A percentile compares a stretch with the other conserved stretches of the same genome.
phyloP scores from a whole-genome alignment of 1,140 invertebrate genomes.

The Zaprionus gabonicus region DNA sequence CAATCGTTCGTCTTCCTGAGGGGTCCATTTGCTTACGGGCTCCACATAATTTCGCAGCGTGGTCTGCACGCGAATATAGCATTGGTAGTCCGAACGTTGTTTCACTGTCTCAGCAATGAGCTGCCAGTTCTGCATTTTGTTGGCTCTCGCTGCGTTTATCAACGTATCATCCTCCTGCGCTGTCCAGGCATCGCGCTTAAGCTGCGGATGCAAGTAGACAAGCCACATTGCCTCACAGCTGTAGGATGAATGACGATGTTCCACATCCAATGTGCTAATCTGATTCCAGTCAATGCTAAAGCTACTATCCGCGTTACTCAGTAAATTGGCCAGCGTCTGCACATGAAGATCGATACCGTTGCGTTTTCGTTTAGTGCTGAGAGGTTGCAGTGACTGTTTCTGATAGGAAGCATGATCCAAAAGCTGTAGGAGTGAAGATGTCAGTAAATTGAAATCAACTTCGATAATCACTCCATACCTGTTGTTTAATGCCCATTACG shows the following conservation, averaged over 20 bases:
- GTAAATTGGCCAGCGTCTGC: conserved; percentile 42
- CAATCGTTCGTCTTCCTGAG: conserved; percentile 87
- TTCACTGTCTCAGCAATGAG: conserved; percentile 86
- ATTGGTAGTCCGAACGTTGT: conserved; percentile 88
- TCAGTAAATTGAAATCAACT: not conserved
- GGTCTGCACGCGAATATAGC: conserved; percentile 88
- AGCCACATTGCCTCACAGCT: conserved; percentile 89
- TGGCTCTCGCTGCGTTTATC: conserved; percentile 83
- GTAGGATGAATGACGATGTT: conserved; percentile 85
- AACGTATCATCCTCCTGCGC: conserved; percentile 86
- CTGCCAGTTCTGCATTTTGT: conserved; percentile 88
- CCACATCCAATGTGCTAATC: conserved; percentile 84
- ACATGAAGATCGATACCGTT: conserved; percentile 46
- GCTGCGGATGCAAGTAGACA: conserved; percentile 87
- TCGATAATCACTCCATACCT: conserved; percentile 41
- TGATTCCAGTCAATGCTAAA: conserved; percentile 79
- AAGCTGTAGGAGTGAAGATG: conserved; percentile 26
- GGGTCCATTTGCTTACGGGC: conserved; percentile 85
- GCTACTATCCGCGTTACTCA: conserved; percentile 48
- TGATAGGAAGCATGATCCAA: conserved; percentile 42
- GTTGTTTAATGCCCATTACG: conserved; percentile 75
- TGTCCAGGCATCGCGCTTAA: conserved; percentile 88
- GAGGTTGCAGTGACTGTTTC: not conserved
- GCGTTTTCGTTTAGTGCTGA: conserved; percentile 22
- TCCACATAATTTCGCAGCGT: conserved; percentile 80